A percentile compares a stretch with the other conserved stretches of the same genome.
These are phyloP conservation scores for Arctia plantaginis DNA, from an alignment of 2,888 invertebrate genomes.

Conservation along the genomic window DNA sequence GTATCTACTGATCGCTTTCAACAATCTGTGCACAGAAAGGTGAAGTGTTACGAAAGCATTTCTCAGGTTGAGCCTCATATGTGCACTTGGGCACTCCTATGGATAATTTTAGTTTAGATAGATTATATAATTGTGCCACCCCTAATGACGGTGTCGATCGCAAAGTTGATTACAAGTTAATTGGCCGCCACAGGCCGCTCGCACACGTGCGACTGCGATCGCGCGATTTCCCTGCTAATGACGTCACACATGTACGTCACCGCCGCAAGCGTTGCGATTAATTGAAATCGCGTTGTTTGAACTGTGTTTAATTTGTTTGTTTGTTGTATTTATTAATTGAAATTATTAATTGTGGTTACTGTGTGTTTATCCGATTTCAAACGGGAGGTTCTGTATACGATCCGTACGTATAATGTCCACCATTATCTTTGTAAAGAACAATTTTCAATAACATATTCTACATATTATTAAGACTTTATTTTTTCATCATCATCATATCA, in stretches of 20 bases:
- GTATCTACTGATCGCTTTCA: neutral
- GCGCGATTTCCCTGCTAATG: slow-evolving; percentile 41
- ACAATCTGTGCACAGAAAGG: too few relatives aligned
- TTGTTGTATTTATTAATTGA: slow-evolving; percentile 11
- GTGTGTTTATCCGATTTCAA: neutral
- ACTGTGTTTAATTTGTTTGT: slow-evolving; percentile 14
- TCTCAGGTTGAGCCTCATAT: too few relatives aligned
- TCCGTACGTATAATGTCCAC: neutral
- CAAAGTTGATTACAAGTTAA: slow-evolving; percentile 52
- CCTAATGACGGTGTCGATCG: slow-evolving; percentile 46
- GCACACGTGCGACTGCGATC: slow-evolving; percentile 29
- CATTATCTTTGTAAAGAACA: too few relatives aligned
- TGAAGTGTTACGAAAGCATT: too few relatives aligned
- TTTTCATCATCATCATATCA: too few relatives aligned
- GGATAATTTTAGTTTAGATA: neutral
- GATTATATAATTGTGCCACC: slow-evolving; percentile 17
- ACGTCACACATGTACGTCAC: slow-evolving; percentile 44
- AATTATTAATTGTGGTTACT: slow-evolving; percentile 13
- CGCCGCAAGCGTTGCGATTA: slow-evolving; percentile 46
- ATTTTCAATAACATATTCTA: too few relatives aligned
- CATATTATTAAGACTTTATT: too few relatives aligned
- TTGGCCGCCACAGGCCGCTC: slow-evolving; percentile 38
- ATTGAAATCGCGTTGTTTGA: slow-evolving; percentile 39
- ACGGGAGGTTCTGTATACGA: neutral
- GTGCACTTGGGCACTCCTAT: too few relatives aligned